Evolutionary conservation across 2,888 invertebrate species (phyloP), one percentile per base, ranked within the genome.

Genomic region (Melikaiella ostensackeni): DNA sequence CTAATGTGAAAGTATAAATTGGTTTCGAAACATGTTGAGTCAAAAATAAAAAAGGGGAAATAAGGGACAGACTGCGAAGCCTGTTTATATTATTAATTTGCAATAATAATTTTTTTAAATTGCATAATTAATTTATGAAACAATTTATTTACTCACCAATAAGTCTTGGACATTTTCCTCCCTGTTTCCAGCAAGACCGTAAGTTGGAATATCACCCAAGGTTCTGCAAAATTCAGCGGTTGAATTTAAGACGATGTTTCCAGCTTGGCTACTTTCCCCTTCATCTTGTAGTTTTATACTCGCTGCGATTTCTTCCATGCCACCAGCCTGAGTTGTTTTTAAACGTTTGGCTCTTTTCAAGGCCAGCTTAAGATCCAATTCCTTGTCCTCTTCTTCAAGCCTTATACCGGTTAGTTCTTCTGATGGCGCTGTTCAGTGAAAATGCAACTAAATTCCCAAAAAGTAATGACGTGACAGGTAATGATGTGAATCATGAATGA

Each of bases 191-290:
- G 97, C 96, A 91, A 95, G 95, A 21, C 98, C 98, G 90, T 98
- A 98, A 0, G 98, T 98, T 77, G 98, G 98, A 87, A 98, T 98
- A 90, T 98, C 98, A 1, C 98, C 98, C 9, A 99, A 93, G 64
- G 98, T 98, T 86, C 98, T 95, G 89, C 99, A 99, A 93, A 99
- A 99, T 93, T 99, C 99, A 0, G 98, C 98, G 0, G 98, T 98
- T 1, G 98, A 96, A 93, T 99, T 98, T 76, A 99, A 92, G 77
- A 96, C 94, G 88, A 98, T 98, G 84, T 94, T 93, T 4, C 92
- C 92, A 74, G 84, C 77, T 30, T 84, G 83, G 84, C 80, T 86
- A 73, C 74, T 82, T 13, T 85, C 82, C 1, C 75, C 77, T 77
- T 91, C 90, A 70, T 46, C 46, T 30, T 70, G 27, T 91, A 94